Evolutionary conservation across 1,140 invertebrate genomes (phyloP), one percentile per base, ranked within the genome.

Genomic region (Laodelphax striatellus): DNA sequence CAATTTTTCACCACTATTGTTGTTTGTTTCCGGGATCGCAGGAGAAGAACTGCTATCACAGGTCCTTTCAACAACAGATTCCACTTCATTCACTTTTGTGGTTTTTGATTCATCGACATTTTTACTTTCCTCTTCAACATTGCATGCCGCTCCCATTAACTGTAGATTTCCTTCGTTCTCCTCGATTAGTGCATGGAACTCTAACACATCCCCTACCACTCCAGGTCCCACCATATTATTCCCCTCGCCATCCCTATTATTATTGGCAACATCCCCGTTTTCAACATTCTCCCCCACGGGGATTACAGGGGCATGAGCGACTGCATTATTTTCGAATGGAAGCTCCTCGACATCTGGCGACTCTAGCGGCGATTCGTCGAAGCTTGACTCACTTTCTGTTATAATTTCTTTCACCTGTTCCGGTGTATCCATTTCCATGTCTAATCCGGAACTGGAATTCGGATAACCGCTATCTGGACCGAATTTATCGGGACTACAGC

Each of bases 231-330:
- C 65, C 60, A 76, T 70, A 62, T 79, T 78, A 62, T 80, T 79
- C 55, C 77, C 77, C 67, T 79, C 76, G 1, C 67, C 69, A 63
- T 80, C 77, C 31, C 77, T 69, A 64, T 79, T 80, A 64, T 80
- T 79, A 65, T 80, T 79, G 4, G 73, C 77, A 10, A 79, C 67
- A 68, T 80, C 77, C 6, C 77, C 76, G 64, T 79, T 80, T 69
- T 79, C 76, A 6, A 78, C 75, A 58, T 66, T 58, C 16, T 66
- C 63, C 1, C 60, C 17, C 21, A 64, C 55, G 8, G 31, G 38
- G 34, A 58, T 21, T 0, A 56, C 22, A 16, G 41, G 17, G 14
- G 55, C 16, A 10, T 34, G 22, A 16, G 10, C 43, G 8, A 9
- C 34, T 13, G 10, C 3, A 38, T 38, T 38, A 38, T 38, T 38